Percentiles rank a stretch among this genome's conserved stretches.
Evolutionary conservation across 2,113 vertebrate species (phyloP).

Genomic region (Microtus pennsylvanicus): DNA sequence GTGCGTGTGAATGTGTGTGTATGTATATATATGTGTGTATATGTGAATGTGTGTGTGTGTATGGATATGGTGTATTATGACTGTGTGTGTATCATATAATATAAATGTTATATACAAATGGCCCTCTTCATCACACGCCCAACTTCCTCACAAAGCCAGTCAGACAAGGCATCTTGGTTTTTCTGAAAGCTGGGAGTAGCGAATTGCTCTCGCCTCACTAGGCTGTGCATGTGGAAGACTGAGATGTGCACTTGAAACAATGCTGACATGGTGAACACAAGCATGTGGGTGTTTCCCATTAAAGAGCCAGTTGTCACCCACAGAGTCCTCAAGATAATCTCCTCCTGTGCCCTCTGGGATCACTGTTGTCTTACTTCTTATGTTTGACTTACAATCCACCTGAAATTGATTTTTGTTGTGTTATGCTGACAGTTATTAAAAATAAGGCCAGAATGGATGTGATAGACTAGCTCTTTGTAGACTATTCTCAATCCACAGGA

Average conservation of each 20-base stretch:
- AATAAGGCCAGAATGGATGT: neutral
- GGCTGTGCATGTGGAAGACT: neutral
- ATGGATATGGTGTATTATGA: neutral
- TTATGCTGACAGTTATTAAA: neutral
- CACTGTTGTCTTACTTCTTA: neutral
- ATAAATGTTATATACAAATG: neutral
- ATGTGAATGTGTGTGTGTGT: neutral
- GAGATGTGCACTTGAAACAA: neutral
- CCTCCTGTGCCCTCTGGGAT: neutral
- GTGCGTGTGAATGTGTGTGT: too few species aligned
- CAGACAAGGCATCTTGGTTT: constrained; percentile 39
- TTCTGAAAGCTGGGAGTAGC: neutral
- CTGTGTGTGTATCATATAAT: neutral
- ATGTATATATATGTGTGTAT: neutral
- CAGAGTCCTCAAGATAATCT: neutral
- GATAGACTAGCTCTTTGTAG: neutral
- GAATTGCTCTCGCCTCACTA: constrained; percentile 11
- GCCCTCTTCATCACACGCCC: neutral
- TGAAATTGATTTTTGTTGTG: constrained; percentile 30
- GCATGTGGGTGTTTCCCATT: neutral
- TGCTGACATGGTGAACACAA: accelerated
- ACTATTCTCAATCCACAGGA: neutral
- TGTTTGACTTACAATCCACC: neutral
- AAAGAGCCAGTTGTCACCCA: neutral
- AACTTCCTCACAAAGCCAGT: neutral